Evolutionary conservation across 2,888 invertebrate species (phyloP), one percentile per base, ranked within the genome.

Genomic region (Sinhomidia bicolor): DNA sequence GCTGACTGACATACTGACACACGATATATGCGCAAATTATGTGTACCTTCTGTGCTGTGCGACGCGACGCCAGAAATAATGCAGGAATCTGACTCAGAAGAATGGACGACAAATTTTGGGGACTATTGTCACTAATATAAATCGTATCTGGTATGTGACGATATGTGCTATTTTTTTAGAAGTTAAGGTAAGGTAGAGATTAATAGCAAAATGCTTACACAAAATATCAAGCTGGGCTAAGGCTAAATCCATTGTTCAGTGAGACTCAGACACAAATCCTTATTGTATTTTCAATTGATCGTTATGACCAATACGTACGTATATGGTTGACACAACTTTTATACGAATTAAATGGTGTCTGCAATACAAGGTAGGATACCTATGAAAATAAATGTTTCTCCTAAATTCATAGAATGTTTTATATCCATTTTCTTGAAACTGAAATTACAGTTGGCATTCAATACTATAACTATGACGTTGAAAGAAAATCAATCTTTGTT

Each of bases 391-490:
- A 68, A 36, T n/a, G 68, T 68, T 68, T 68, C 17, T n/a, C n/a
- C n/a, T n/a, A n/a, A n/a, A n/a, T n/a, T n/a, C n/a, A n/a, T n/a
- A n/a, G n/a, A n/a, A n/a, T n/a, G n/a, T n/a, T n/a, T n/a, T n/a
- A n/a, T n/a, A n/a, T n/a, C 68, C 36, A 68, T 36, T 36, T 68
- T 68, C 17, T 20, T 20, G 36, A 68, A 68, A 68, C 14, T 14
- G 23, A 68, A 32, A 68, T 68, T 32, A 68, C n/a, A 20, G 68
- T 68, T 68, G 68, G 36, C 68, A 68, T 68, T 68, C 68, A 68
- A 68, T 17, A 14, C n/a, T n/a, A n/a, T n/a, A n/a, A n/a, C n/a
- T n/a, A n/a, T 68, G 68, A 68, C 36, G 36, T 36, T 36, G 36
- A 17, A 36, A 17, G 17, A 36, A 7, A 7, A 36, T 9, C 12